phyloP scores from a whole-genome alignment of 2,888 invertebrate species.

The Philhelius pedissequus region DNA sequence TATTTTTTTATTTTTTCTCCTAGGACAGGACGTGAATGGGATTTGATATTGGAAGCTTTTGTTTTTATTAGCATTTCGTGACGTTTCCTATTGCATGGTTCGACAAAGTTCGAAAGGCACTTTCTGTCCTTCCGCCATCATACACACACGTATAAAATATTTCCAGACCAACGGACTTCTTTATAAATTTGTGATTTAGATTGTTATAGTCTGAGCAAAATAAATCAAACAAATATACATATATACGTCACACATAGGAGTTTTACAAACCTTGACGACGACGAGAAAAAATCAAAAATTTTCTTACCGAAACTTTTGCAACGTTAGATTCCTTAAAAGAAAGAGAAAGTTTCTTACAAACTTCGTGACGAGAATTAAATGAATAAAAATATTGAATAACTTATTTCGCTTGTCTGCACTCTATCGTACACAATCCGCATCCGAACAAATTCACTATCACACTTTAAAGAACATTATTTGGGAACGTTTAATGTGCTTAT shows the following conservation, averaged over 20 bases:
- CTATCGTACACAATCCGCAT: background rate
- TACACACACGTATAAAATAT: background rate
- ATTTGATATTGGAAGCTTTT: slow-evolving; percentile 42
- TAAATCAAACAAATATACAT: background rate
- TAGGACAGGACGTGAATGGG: slow-evolving; percentile 18
- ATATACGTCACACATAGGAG: too few species aligned
- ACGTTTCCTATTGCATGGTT: slow-evolving; percentile 7
- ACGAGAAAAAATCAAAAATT: slow-evolving; percentile 24
- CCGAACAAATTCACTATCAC: background rate
- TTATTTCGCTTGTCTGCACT: background rate
- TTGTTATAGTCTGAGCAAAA: background rate
- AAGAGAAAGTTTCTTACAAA: background rate
- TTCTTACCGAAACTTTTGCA: background rate
- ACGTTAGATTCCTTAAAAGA: background rate
- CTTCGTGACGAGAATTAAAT: background rate
- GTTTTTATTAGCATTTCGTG: slow-evolving; percentile 57
- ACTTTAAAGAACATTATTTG: background rate
- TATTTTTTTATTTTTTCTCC: background rate
- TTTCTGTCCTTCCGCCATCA: background rate
- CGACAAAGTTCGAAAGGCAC: background rate
- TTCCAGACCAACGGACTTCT: background rate
- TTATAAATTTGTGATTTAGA: slow-evolving; percentile 36
- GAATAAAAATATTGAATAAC: background rate
- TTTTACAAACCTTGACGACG: slow-evolving; percentile 12
- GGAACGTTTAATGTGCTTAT: background rate